Evolutionary conservation across 2,113 vertebrate species (phyloP), one percentile per base, ranked within the genome.

Genomic region (Tonatia bakeri): DNA sequence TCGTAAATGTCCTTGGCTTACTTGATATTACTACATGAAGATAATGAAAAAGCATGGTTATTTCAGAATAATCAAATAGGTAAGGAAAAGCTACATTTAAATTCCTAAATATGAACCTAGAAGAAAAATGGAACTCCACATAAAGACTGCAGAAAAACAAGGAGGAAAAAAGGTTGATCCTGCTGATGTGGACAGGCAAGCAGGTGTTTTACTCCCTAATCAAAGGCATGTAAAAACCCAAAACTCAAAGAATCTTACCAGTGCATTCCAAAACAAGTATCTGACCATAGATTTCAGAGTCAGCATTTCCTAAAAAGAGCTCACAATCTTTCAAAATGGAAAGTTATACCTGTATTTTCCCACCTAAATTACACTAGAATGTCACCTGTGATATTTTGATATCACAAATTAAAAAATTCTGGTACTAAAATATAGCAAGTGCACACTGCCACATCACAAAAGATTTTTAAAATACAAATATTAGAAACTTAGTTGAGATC

Each of bases 181-280:
- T 94, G 45, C 33, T 82, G 31, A 82, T 36, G 47, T n/a, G 26
- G 28, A 82, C 14, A 95, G 19, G 59, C 24, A 95, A 70, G 31
- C 15, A 94, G 45, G 7, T 28, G 84, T 31, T 92, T 95, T 65
- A 75, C 26, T 85, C 31, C 52, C n/a, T 92, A 94, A 85, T 76
- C 59, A 94, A 97, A 94, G 73, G 84, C 47, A 88, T 73, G 12
- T 94, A 86, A 92, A 95, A 97, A 94, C 31, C 75, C 75, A 87
- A 90, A 96, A 83, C 28, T 85, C 64, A 94, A 79, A 83, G n/a
- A 67, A 92, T 91, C 76, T 76, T 95, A 59, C 64, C 43, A 90
- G 43, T 40, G 20, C 24, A 92, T 73, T 77, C 28, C 38, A 87
- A 80, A 79, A 24, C 20, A 87, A 87, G 28, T 43, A 59, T 80